phyloP scores from a whole-genome alignment of 2,113 vertebrate genomes.

The Pagrus major region DNA sequence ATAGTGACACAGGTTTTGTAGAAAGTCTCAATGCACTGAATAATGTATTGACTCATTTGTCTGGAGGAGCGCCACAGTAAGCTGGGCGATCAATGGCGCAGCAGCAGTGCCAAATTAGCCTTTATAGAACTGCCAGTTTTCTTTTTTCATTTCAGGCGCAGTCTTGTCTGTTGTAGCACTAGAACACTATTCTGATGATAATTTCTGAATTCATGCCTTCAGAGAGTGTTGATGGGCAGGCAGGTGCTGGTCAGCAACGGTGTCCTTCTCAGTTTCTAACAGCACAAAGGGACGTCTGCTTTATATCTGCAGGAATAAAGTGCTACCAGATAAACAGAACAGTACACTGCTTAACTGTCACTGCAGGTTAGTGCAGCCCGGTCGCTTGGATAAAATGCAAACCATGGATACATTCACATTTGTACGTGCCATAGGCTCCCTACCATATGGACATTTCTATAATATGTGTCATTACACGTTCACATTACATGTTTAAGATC shows the following conservation, averaged over 20 bases:
- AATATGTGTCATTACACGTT: too few relatives aligned
- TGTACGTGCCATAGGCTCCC: too few relatives aligned
- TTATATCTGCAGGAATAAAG: neutral
- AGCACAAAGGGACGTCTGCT: neutral
- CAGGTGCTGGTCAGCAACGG: neutral
- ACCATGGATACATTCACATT: too few relatives aligned
- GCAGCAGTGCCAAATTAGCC: conserved; percentile 40
- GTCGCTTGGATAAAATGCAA: too few relatives aligned
- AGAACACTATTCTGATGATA: conserved; percentile 22
- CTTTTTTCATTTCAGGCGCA: neutral
- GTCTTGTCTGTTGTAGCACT: neutral
- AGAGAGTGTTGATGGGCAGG: neutral
- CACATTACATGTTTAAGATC: too few relatives aligned
- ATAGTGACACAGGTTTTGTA: conserved; percentile 41
- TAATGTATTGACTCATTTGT: conserved; percentile 65
- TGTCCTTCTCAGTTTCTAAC: neutral
- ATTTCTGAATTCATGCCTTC: conserved; percentile 36
- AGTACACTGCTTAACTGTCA: neutral
- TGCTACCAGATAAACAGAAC: neutral
- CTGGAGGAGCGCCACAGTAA: conserved; percentile 48
- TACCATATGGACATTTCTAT: too few relatives aligned
- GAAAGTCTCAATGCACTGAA: conserved; percentile 50
- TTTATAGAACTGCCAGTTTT: conserved; percentile 32
- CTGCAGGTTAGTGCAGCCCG: neutral
- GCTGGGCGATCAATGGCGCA: conserved; percentile 56